A percentile compares a stretch with the other conserved stretches of the same genome.
phyloP scores from a whole-genome alignment of 2,888 invertebrate genomes.

The Tinea trinotella region DNA sequence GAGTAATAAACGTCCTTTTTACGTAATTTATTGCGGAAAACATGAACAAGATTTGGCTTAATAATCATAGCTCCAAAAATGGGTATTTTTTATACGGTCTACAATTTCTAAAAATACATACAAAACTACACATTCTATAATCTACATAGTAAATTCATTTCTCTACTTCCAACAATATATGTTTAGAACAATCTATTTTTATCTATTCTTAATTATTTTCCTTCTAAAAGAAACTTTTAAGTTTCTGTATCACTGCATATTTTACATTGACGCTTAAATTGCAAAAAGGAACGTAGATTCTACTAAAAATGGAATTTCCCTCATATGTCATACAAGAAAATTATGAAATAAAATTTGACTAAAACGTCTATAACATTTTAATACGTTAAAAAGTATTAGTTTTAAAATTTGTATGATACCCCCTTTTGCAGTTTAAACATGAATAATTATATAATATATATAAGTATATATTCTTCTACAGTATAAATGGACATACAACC shows the following conservation, averaged over 20 bases:
- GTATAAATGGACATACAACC: conserved; percentile 67
- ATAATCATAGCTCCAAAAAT: too few relatives aligned
- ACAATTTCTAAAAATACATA: background rate
- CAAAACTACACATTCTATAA: background rate
- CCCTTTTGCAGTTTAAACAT: background rate
- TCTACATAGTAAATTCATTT: conserved; percentile 5
- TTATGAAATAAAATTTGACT: too few relatives aligned
- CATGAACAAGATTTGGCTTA: too few relatives aligned
- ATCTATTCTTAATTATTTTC: background rate
- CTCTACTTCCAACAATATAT: conserved; percentile 10
- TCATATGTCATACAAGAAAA: too few relatives aligned
- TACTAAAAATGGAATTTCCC: too few relatives aligned
- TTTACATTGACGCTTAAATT: background rate
- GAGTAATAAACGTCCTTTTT: too few relatives aligned
- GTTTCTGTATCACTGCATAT: conserved; percentile 4
- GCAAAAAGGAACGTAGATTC: too few relatives aligned
- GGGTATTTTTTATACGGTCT: too few relatives aligned
- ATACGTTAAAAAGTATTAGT: too few relatives aligned
- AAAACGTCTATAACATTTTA: too few relatives aligned
- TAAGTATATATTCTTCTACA: conserved; percentile 42
- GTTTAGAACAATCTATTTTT: conserved; percentile 5
- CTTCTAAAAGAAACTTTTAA: background rate
- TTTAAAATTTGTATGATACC: background rate
- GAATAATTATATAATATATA: conserved; percentile 1
- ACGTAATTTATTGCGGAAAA: too few relatives aligned